phyloP scores from a whole-genome alignment of 1,140 invertebrate species.

The Meloidogyne floridensis region DNA sequence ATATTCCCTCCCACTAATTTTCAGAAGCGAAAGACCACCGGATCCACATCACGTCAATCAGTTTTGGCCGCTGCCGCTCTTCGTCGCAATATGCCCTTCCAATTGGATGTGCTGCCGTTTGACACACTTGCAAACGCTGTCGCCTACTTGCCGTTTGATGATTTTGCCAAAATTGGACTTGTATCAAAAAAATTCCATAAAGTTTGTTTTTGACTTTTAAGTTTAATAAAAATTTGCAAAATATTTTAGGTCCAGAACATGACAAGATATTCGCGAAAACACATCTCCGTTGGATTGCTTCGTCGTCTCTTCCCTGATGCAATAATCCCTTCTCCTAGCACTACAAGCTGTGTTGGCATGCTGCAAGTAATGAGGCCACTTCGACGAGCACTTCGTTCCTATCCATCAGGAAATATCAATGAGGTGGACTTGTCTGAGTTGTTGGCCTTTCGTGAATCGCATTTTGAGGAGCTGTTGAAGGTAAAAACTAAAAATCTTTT shows the following conservation, averaged over 20 bases:
- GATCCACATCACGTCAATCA: neutral
- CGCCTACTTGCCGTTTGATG: conserved; percentile 22
- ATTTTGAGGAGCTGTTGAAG: conserved; percentile 24
- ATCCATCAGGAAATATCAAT: conserved; percentile 19
- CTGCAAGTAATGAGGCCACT: conserved; percentile 13
- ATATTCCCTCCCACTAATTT: neutral
- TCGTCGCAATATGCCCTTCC: conserved; percentile 10
- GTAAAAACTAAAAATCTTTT: neutral
- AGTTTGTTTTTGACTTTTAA: neutral
- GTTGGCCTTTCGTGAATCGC: conserved; percentile 17
- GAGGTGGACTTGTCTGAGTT: conserved; percentile 28
- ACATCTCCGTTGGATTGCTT: conserved; percentile 17
- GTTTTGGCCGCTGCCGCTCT: neutral
- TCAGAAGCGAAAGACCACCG: neutral
- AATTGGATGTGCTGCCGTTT: conserved; percentile 12
- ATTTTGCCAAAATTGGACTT: conserved; percentile 19
- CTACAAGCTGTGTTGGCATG: conserved; percentile 12
- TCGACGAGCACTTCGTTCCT: conserved; percentile 8
- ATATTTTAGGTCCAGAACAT: conserved; percentile 16
- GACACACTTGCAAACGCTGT: conserved; percentile 15
- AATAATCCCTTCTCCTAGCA: conserved; percentile 12
- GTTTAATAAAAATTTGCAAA: neutral
- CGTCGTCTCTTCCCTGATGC: conserved; percentile 22
- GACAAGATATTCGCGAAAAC: conserved; percentile 23
- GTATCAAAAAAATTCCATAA: conserved; percentile 22